Conservation (phyloP, 2,888 invertebrate genomes). For the Aricia artaxerxes region DNA sequence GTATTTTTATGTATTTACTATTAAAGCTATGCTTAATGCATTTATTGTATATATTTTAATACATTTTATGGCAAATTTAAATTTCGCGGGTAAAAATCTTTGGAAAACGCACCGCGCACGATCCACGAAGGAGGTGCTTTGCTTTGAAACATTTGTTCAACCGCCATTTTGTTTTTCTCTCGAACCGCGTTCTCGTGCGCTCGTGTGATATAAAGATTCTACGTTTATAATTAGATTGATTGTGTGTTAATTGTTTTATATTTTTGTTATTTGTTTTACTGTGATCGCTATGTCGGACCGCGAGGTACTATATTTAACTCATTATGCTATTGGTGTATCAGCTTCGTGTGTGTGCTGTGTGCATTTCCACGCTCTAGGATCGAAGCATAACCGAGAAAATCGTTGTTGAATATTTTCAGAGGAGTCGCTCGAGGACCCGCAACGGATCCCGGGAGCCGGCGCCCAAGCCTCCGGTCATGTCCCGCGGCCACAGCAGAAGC, state of each 20-base stretch:
- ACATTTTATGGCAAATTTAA: too few relatives aligned
- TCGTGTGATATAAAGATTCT: conserved; percentile 51
- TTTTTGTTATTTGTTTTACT: conserved; percentile 51
- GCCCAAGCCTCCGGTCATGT: conserved; percentile 67
- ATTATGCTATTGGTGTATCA: conserved; percentile 45
- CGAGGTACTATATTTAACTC: conserved; percentile 71
- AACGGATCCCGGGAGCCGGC: conserved; percentile 75
- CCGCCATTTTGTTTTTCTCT: conserved; percentile 48
- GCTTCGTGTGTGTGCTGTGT: conserved; percentile 59
- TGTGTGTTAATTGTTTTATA: conserved; percentile 54
- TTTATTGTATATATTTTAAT: too few relatives aligned
- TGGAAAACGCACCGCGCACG: too few relatives aligned
- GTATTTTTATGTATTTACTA: too few relatives aligned
- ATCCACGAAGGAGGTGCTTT: too few relatives aligned
- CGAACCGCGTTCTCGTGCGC: conserved; percentile 48
- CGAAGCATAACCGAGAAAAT: conserved; percentile 31
- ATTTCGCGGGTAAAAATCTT: too few relatives aligned
- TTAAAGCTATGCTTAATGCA: too few relatives aligned
- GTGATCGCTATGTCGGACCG: conserved; percentile 70
- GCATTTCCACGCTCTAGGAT: conserved; percentile 45
- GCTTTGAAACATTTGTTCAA: neutral
- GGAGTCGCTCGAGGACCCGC: conserved; percentile 75
- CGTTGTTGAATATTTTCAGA: conserved; percentile 59
- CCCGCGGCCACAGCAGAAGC: conserved; percentile 74
- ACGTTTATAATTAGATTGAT: conserved; percentile 61